These are phyloP conservation scores for Amphiprion ocellaris DNA, from an alignment of 2,113 vertebrate species.

Conservation along the genomic window DNA sequence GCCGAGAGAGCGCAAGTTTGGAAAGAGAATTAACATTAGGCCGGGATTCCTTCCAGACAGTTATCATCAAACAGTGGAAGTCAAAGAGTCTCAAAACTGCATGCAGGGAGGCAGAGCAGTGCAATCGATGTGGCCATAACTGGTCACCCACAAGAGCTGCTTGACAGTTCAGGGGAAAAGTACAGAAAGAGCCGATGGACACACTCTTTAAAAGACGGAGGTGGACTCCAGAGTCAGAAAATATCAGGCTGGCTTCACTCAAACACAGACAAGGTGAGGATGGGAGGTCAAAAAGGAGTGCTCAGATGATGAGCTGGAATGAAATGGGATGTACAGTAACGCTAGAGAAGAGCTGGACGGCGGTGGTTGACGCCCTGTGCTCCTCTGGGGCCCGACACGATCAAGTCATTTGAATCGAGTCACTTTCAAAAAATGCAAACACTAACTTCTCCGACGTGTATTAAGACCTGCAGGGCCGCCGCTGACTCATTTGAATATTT, in stretches of 20 bases:
- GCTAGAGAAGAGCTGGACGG: neutral
- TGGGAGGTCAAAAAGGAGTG: neutral
- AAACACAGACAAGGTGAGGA: neutral
- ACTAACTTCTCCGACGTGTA: slow-evolving; percentile 17
- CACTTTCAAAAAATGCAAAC: slow-evolving; percentile 20
- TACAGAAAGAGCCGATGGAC: slow-evolving; percentile 1
- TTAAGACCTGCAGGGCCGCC: neutral
- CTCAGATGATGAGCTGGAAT: neutral
- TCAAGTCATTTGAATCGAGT: slow-evolving; percentile 39
- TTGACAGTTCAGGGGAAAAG: slow-evolving; percentile 5
- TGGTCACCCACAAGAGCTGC: neutral
- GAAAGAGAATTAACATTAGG: slow-evolving; percentile 38
- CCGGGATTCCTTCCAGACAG: slow-evolving; percentile 23
- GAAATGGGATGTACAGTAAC: slow-evolving; percentile 8
- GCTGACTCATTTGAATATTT: slow-evolving; percentile 55
- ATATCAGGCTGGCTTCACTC: slow-evolving; percentile 14
- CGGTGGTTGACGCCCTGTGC: slow-evolving; percentile 22
- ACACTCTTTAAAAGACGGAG: neutral
- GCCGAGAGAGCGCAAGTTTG: slow-evolving; percentile 33
- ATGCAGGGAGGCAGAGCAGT: slow-evolving; percentile 5
- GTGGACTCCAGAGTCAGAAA: slow-evolving; percentile 10
- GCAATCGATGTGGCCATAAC: slow-evolving; percentile 12
- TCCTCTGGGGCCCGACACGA: slow-evolving; percentile 9
- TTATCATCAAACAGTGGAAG: slow-evolving; percentile 18
- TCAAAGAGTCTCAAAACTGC: slow-evolving; percentile 20